Base-by-base conservation (phyloP, 2,113 vertebrate genomes). In the Vulpes vulpes region DNA sequence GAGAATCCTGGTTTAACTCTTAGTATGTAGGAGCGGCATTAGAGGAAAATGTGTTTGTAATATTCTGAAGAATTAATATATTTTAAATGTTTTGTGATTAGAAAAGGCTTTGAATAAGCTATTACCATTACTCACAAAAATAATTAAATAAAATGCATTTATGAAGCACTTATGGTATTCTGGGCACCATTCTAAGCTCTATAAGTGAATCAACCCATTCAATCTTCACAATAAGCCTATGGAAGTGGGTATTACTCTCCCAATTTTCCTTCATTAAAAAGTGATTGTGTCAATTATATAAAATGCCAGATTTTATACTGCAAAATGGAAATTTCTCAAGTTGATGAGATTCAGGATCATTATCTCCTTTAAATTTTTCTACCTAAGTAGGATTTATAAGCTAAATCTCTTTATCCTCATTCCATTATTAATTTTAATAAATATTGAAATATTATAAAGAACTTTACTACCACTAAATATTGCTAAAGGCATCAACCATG, bases 351-450 rank as follows among this genome's bases (percentile, higher is more conserved):
- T 69, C 6, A n/a, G 12, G 17, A 60, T 5, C 7, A 92, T 93
- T 53, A 88, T 85, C 6, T 69, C 64, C 79, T 85, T 94, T 57
- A 88, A 15, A 65, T 43, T 90, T 96, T 95, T 86, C 32, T 64
- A 62, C 14, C 23, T 62, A 89, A 85, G 11, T 78, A 95, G 35
- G 30, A 95, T 91, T 84, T 89, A 67, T 74, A 79, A 92, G 20
- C 20, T 55, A 92, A 94, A 95, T 92, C 59, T 88, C n/a, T 16
- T 97, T 91, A 95, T 93, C 10, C 9, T 89, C 49, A 60, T 89
- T 96, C 62, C 12, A 97, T 87, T 95, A 88, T 91, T 96, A 94
- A 94, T 96, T 92, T 92, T 94, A 97, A 93, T 96, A 94, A 97
- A 95, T 89, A 67, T 62, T 95, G 49, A 93, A 95, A 76, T 89